Evolutionary conservation across 2,113 vertebrate genomes (phyloP), one percentile per base, ranked within the genome.

Genomic region (Hymenochirus boettgeri): DNA sequence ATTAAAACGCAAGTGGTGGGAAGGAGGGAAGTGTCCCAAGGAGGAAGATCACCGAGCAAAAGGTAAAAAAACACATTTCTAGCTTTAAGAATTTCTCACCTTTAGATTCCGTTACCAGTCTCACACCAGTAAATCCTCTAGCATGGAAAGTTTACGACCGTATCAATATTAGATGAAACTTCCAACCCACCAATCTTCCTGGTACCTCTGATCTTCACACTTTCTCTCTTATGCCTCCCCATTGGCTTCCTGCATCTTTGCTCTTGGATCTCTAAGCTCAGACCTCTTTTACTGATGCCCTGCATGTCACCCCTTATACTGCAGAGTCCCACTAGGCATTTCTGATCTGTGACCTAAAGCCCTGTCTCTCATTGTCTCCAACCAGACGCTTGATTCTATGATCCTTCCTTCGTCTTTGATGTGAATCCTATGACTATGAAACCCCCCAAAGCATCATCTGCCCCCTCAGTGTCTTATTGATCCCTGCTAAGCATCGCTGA

Each of bases 1-100:
- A 78, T 83, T 94, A 69, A 95, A 95, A 79, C 82, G 93, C 54
- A 88, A 89, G 56, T 94, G 93, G 93, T 95, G 93, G 92, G 92
- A 95, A 52, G 92, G 90, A 3, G 86, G 93, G 4, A 88, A 91
- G 67, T 95, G 93, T 67, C 90, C 88, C 35, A 92, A 91, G 76
- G 93, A 94, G 73, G 92, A 93, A 69, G 93, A 95, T 62, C 92
- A 93, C 65, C 77, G 93, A 2, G 93, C 92, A 47, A 95, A 93
- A 85, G 92, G 93, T 91, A 58, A 46, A 81, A 18, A 15, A 42
- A 31, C n/a, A n/a, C n/a, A n/a, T n/a, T n/a, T n/a, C n/a, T n/a
- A n/a, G n/a, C n/a, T n/a, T n/a, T n/a, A n/a, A n/a, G n/a, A n/a
- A n/a, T n/a, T n/a, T n/a, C n/a, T n/a, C n/a, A n/a, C n/a, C n/a